Conservation (phyloP, 2,797 vertebrate genomes). For the Syngnathus rostellatus region DNA sequence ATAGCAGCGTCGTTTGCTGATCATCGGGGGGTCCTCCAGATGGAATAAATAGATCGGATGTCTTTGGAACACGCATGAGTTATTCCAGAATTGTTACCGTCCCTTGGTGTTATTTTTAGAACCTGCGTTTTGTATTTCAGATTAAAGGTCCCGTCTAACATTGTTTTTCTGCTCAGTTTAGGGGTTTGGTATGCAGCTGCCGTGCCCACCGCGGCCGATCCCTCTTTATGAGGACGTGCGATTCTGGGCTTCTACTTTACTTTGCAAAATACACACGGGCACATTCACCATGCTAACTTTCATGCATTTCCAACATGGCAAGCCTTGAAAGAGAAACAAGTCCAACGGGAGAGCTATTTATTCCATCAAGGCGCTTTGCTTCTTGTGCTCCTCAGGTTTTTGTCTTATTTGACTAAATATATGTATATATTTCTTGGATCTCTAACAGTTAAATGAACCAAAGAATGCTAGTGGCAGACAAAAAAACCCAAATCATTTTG, state of each 20-base stretch:
- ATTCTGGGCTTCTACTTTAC: conserved; percentile 68
- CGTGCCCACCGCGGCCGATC: conserved; percentile 60
- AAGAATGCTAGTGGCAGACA: too few relatives aligned
- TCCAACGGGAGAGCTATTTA: too few relatives aligned
- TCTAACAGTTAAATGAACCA: too few relatives aligned
- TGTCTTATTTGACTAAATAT: too few relatives aligned
- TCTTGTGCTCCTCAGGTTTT: too few relatives aligned
- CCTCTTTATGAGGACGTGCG: conserved; percentile 72
- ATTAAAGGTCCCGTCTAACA: too few relatives aligned
- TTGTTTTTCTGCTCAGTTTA: background rate
- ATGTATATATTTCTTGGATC: too few relatives aligned
- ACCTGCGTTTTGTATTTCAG: too few relatives aligned
- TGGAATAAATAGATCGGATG: background rate
- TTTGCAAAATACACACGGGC: conserved; percentile 59
- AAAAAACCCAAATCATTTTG: background rate
- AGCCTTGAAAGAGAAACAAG: background rate
- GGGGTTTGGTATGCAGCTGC: conserved; percentile 65
- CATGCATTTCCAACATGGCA: background rate
- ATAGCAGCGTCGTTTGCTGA: background rate
- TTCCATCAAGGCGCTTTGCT: too few relatives aligned
- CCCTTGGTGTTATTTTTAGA: too few relatives aligned
- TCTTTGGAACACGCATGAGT: too few relatives aligned
- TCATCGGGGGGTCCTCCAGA: background rate
- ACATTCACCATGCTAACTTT: conserved; percentile 57
- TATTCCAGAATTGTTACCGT: too few relatives aligned